Evolutionary conservation across 2,888 invertebrate genomes (phyloP).

Genomic region (Trissoscelio sp.): DNA sequence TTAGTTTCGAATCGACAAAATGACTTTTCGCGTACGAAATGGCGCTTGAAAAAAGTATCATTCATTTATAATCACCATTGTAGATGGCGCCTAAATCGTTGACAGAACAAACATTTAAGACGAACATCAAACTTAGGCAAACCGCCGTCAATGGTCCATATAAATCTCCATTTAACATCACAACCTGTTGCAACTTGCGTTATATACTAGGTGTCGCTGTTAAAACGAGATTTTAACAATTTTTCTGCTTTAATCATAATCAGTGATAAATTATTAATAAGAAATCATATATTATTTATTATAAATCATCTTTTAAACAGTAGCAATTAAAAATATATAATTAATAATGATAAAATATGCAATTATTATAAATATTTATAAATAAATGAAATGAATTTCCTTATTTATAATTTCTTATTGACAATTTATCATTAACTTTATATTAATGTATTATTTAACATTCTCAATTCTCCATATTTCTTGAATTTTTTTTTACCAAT

Average conservation of each 20-base stretch:
- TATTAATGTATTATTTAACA: too few relatives aligned
- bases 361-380: too few relatives aligned
- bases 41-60: constrained; percentile 2
- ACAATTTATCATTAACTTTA: too few relatives aligned
- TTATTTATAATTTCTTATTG: too few relatives aligned
- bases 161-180: constrained; percentile 53
- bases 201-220: constrained; percentile 26
- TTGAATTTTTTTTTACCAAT: too few relatives aligned
- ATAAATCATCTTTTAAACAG: neutral
- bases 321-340: neutral
- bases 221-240: constrained; percentile 9
- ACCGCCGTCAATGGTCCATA: constrained; percentile 43
- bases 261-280: neutral
- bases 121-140: constrained; percentile 46
- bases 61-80: constrained; percentile 22
- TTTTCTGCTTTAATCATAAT: too few relatives aligned
- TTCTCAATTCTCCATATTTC: too few relatives aligned
- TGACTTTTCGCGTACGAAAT: constrained; percentile 4
- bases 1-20: constrained; percentile 15
- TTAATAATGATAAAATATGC: too few relatives aligned
- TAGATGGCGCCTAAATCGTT: constrained; percentile 2
- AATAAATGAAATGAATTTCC: too few relatives aligned
- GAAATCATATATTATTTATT: neutral
- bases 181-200: constrained; percentile 52
- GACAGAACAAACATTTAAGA: constrained; percentile 43